Percentiles rank a stretch among this genome's conserved stretches.
phyloP scores from a whole-genome alignment of 2,797 vertebrate genomes.

The Melanotaenia pygmaea region DNA sequence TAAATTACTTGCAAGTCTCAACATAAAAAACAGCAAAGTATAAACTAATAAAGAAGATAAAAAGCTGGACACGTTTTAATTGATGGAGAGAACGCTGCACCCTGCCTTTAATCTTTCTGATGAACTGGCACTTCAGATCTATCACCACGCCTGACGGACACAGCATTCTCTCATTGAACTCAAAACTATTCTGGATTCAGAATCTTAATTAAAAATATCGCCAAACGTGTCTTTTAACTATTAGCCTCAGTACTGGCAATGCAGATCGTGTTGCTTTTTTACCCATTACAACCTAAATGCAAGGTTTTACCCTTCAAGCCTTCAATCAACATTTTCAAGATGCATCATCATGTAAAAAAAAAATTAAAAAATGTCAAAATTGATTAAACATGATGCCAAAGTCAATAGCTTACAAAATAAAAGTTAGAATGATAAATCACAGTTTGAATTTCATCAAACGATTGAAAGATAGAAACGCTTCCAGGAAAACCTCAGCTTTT shows the following conservation, averaged over 20 bases:
- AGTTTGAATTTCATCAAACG: not conserved
- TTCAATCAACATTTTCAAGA: not conserved
- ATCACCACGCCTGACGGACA: not conserved
- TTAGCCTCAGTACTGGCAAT: not conserved
- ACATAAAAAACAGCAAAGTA: not conserved
- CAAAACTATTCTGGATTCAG: not conserved
- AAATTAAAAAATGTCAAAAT: not conserved
- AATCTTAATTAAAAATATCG: not conserved
- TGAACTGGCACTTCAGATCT: not conserved
- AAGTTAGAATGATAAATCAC: not conserved
- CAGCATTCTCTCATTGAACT: not conserved
- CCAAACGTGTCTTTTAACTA: not conserved
- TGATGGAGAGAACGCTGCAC: not conserved
- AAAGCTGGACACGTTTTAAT: not conserved
- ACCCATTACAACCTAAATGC: not conserved
- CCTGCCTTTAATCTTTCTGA: not conserved
- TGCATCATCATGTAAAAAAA: not conserved
- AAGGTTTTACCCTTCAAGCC: not conserved
- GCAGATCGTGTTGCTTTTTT: not conserved
- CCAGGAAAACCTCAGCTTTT: not conserved
- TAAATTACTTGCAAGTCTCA: not conserved
- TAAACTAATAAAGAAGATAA: slow-evolving; percentile 2
- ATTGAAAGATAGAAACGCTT: not conserved
- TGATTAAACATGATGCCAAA: not conserved
- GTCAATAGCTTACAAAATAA: not conserved